Evolutionary conservation across 2,888 invertebrate genomes (phyloP).

Genomic region (Odontocolon sp.): DNA sequence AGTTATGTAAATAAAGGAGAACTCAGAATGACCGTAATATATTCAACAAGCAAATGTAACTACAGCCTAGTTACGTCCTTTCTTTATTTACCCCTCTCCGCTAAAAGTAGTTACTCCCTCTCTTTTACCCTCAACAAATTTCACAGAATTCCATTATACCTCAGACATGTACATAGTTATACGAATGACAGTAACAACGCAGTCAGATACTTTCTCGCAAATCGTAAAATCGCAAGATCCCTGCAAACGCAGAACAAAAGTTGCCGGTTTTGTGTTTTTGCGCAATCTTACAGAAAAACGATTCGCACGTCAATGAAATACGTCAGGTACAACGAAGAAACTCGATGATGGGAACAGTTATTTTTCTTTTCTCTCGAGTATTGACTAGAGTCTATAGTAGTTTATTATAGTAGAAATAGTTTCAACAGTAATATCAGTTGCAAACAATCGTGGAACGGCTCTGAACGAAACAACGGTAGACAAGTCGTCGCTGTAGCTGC

Average conservation of each 20-base stretch:
- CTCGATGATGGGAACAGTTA: slow-evolving; percentile 8
- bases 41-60: slow-evolving; percentile 10
- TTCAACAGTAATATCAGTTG: slow-evolving; percentile 32
- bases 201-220: slow-evolving; percentile 35
- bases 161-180: slow-evolving; percentile 7
- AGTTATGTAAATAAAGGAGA: background rate
- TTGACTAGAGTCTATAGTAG: slow-evolving; percentile 57
- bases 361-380: slow-evolving; percentile 18
- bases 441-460: background rate
- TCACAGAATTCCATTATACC: slow-evolving; percentile 6
- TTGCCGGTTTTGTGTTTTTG: slow-evolving; percentile 18
- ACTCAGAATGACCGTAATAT: background rate
- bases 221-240: slow-evolving; percentile 40
- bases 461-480: background rate
- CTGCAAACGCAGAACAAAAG: background rate
- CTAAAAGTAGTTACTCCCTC: background rate
- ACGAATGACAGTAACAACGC: slow-evolving; percentile 2
- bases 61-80: background rate
- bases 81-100: background rate
- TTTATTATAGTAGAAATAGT: slow-evolving; percentile 6
- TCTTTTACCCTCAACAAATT: background rate
- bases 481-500: background rate
- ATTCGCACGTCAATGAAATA: slow-evolving; percentile 21
- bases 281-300: slow-evolving; percentile 30
- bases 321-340: slow-evolving; percentile 19